These are phyloP conservation scores for Tricholauxania praeusta DNA, from an alignment of 2,888 invertebrate species.

Conservation along the genomic window DNA sequence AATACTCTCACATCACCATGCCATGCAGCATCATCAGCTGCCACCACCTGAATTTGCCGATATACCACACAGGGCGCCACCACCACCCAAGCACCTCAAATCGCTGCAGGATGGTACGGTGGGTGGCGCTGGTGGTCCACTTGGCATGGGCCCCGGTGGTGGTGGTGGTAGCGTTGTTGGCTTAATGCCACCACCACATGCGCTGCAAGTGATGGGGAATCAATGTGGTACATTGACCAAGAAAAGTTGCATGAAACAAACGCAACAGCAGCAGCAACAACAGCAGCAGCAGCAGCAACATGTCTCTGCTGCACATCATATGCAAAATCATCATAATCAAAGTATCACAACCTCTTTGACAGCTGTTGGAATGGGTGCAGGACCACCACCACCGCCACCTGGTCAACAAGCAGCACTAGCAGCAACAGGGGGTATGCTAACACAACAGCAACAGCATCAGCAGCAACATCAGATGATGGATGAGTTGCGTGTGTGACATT, in stretches of 20 bases:
- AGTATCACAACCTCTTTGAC: slow-evolving; percentile 68
- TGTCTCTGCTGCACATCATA: slow-evolving; percentile 54
- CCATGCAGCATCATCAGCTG: slow-evolving; percentile 82
- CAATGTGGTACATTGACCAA: slow-evolving; percentile 83
- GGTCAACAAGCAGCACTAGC: slow-evolving; percentile 33
- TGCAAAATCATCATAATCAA: slow-evolving; percentile 68
- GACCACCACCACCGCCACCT: slow-evolving; percentile 49
- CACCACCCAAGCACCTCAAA: slow-evolving; percentile 77
- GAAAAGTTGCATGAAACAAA: slow-evolving; percentile 73
- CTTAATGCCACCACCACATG: slow-evolving; percentile 79
- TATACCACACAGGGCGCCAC: slow-evolving; percentile 81
- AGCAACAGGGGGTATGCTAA: background rate
- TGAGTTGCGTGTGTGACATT: slow-evolving; percentile 86
- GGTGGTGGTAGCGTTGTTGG: slow-evolving; percentile 71
- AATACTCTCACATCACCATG: slow-evolving; percentile 81
- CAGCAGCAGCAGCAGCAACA: slow-evolving; percentile 50
- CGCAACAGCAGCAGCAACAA: slow-evolving; percentile 58
- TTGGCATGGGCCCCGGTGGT: slow-evolving; percentile 62
- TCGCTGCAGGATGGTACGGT: slow-evolving; percentile 64
- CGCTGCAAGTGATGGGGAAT: slow-evolving; percentile 78
- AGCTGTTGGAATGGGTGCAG: slow-evolving; percentile 78
- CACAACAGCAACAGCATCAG: slow-evolving; percentile 62
- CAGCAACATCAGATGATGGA: slow-evolving; percentile 76
- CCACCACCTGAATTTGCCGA: slow-evolving; percentile 90
- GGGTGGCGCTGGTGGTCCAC: slow-evolving; percentile 68